Conservation (phyloP, 2,797 vertebrate genomes). For the Heteromormyrus szaboi region DNA sequence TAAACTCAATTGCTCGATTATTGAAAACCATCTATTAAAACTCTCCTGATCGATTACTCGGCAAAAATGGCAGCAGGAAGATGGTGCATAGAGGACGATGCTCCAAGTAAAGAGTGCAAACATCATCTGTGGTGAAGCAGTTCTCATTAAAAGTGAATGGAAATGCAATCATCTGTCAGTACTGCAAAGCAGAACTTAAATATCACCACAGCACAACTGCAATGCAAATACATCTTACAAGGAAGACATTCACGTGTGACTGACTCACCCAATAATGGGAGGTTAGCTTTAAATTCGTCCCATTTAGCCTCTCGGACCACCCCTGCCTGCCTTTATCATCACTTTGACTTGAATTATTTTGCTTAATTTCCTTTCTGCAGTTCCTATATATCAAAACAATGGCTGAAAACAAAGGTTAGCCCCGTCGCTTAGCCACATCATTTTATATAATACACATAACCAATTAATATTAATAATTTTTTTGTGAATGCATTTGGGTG, state of each 20-base stretch:
- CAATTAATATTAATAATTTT: neutral
- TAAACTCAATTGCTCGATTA: neutral
- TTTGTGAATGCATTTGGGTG: neutral
- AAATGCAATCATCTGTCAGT: neutral
- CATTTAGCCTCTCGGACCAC: neutral
- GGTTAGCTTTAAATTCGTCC: neutral
- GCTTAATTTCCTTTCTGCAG: neutral
- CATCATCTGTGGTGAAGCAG: neutral
- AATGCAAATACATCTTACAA: neutral
- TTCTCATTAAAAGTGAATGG: neutral
- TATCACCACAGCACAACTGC: neutral
- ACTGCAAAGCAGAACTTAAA: neutral
- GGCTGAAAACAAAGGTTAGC: neutral
- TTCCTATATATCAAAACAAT: neutral
- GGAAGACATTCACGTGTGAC: neutral
- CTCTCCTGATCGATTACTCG: neutral
- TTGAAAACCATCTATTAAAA: neutral
- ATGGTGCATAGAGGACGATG: neutral
- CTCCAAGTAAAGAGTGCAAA: neutral
- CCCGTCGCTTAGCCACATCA: neutral
- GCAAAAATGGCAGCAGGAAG: neutral
- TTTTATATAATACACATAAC: neutral
- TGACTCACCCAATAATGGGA: neutral
- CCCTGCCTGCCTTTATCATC: neutral
- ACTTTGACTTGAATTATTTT: neutral